Evolutionary conservation across 2,888 invertebrate species (phyloP), one percentile per base, ranked within the genome.

Genomic region (Nesidiocoris tenuis): DNA sequence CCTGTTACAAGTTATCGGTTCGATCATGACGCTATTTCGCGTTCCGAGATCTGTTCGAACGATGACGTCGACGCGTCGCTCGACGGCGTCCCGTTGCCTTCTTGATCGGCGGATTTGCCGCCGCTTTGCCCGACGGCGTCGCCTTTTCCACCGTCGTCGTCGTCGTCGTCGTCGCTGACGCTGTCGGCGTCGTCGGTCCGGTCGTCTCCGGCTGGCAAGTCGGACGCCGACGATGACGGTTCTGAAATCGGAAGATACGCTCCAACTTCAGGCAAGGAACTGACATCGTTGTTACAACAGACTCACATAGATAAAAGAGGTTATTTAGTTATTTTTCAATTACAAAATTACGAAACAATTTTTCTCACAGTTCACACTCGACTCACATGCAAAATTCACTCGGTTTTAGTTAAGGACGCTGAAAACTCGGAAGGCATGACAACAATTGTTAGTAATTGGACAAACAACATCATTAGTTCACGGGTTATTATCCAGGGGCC

Each of bases 41-140:
- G 25, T 25, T 72, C 72, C 0, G 72, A 72, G 19, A 75, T 65
- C 22, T 75, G 74, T 70, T 75, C 75, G 24, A 75, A 75, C 19
- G 75, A 75, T 9, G 75, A 75, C 1, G 74, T 66, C 1, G 75
- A 75, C 19, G 70, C 66, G 70, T 75, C 75, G 68, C 71, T 71
- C 5, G 75, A 75, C 2, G 75, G 75, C 1, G 75, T 75, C 2
- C 55, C 66, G 24, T 75, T 59, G 57, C 74, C 74, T 66, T 65
- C 23, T 59, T 19, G 21, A 16, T 59, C 57, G 19, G 61, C 39
- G 0, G 39, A n/a, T 7, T 18, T 17, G 24, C 23, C n/a, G 1
- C 57, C 59, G 55, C 25, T 24, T 16, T 19, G 9, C 22, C 18
- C 9, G 24, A 17, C 59, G n/a, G 18, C 17, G 21, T 74, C 68